These are phyloP conservation scores for Asobara japonica DNA, from an alignment of 1,140 invertebrate species.

Conservation along the genomic window DNA sequence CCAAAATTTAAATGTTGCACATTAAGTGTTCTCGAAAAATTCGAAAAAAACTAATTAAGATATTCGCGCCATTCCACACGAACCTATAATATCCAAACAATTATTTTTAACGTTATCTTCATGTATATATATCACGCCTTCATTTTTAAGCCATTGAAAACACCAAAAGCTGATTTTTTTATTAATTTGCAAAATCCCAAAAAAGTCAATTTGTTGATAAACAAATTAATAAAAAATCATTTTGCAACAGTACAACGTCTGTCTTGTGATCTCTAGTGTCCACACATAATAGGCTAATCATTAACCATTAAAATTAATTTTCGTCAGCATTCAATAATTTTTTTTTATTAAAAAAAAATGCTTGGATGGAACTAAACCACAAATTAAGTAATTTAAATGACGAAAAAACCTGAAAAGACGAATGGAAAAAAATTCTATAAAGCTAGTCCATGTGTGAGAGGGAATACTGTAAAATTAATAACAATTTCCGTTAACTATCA, in stretches of 20 bases:
- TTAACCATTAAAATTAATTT: background rate
- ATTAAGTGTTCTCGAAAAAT: too few species aligned
- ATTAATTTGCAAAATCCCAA: background rate
- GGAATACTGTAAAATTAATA: background rate
- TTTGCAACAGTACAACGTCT: slow-evolving; percentile 4
- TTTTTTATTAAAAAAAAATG: background rate
- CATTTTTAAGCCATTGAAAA: slow-evolving; percentile 1
- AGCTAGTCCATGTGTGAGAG: background rate
- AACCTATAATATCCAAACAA: background rate
- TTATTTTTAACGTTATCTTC: background rate
- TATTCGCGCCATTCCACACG: background rate
- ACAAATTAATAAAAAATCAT: background rate
- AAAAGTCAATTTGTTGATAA: background rate
- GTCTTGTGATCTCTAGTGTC: slow-evolving; percentile 1
- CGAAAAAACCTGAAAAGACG: background rate
- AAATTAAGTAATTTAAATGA: background rate
- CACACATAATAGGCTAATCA: background rate
- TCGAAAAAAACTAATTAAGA: background rate
- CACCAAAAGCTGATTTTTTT: background rate
- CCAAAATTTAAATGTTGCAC: too few species aligned
- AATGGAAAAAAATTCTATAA: background rate
- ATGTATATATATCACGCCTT: slow-evolving; percentile 1
- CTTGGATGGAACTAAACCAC: background rate
- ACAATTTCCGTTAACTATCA: background rate
- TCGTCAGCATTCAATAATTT: background rate